Conservation (phyloP, 2,113 vertebrate genomes). For the Peromyscus californicus region DNA sequence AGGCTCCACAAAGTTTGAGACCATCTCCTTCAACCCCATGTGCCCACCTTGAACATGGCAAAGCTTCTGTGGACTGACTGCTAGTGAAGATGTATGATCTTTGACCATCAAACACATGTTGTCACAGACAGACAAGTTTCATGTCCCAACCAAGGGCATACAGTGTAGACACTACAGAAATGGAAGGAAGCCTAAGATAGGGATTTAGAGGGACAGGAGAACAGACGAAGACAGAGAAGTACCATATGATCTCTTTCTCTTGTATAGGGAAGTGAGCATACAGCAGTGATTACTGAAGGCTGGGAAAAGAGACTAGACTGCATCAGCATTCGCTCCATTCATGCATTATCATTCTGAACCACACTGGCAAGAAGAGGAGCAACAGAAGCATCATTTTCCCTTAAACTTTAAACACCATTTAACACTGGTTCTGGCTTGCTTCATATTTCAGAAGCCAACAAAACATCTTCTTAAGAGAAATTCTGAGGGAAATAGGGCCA, state of each 20-base stretch:
- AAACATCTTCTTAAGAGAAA: not conserved
- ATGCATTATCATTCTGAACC: not conserved
- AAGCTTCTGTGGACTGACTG: not conserved
- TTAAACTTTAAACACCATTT: not conserved
- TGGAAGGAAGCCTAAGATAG: not conserved
- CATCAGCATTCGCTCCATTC: fast-evolving
- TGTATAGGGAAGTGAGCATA: not conserved
- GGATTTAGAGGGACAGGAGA: not conserved
- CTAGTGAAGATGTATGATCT: not conserved
- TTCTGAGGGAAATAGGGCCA: not conserved
- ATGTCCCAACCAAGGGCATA: not conserved
- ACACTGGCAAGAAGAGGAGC: not conserved
- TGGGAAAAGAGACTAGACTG: not conserved
- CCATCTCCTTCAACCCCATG: not conserved
- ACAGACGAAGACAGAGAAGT: not conserved
- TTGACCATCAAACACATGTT: not conserved
- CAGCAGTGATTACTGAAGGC: too few species aligned
- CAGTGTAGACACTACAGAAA: not conserved
- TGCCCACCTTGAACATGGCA: not conserved
- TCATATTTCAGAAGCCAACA: not conserved
- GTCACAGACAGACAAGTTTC: not conserved
- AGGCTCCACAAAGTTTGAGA: not conserved
- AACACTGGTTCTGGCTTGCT: not conserved
- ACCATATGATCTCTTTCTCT: too few species aligned
- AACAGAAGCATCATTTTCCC: not conserved